Evolutionary conservation across 2,797 vertebrate genomes (phyloP), one percentile per base, ranked within the genome.

Genomic region (Rhabdophis nuchalis): DNA sequence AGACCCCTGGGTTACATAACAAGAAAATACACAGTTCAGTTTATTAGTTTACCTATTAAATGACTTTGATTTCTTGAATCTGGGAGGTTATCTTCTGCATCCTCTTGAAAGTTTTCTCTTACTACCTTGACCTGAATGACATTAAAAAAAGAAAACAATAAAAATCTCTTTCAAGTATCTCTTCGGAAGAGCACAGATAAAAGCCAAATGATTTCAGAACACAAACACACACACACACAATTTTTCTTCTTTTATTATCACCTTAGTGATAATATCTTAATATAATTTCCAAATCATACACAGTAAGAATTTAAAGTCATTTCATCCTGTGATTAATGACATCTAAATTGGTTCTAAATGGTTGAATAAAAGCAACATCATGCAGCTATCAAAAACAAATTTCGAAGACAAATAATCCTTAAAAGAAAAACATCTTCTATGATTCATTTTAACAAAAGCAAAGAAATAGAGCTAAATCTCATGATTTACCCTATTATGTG

Each of bases 31-130:
- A 54, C 4, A 85, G 23, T 85, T 77, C 57, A 27, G 41, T 60
- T 12, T n/a, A 57, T 29, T 61, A 82, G 18, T 85, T 90, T 98
- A 99, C 99, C 99, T 95, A 98, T 97, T 96, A 97, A 96, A 95
- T 98, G 98, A 96, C 97, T 99, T 96, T 98, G 98, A 97, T 98
- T 98, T 14, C 97, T 93, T 13, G 98, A 93, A 64, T 98, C 98
- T 86, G 96, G 94, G 93, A 97, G 94, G 93, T 95, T 95, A 53
- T 97, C 97, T 64, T 98, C 98, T 95, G 98, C 98, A 61, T 97
- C 98, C 92, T 98, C 98, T 95, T 95, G 96, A 93, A 97, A 93
- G 96, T 97, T 98, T 98, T 98, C 97, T 97, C 97, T 91, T 95
- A 97, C 96, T 92, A 98, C 93, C 93, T 98, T 97, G 36, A 97